phyloP scores from a whole-genome alignment of 2,888 invertebrate genomes.

The Microctonus aethiopoides region DNA sequence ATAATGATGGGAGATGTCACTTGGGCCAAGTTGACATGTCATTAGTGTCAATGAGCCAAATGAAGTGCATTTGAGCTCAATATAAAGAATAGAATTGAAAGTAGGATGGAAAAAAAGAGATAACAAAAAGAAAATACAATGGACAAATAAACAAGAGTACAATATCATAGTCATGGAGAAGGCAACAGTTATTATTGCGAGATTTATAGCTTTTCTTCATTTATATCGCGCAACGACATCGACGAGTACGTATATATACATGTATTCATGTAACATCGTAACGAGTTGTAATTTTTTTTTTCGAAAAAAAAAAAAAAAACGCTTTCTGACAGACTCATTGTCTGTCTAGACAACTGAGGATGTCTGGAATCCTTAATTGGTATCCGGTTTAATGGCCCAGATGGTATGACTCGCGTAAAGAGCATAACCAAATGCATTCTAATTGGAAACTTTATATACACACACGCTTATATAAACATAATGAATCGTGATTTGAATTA shows the following conservation, averaged over 20 bases:
- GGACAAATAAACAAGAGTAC: slow-evolving; percentile 28
- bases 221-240: slow-evolving; percentile 31
- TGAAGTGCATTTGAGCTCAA: slow-evolving; percentile 49
- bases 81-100: slow-evolving; percentile 21
- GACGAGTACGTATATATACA: not conserved
- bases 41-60: slow-evolving; percentile 54
- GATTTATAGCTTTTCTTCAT: slow-evolving; percentile 57
- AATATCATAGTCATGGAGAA: not conserved
- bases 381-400: slow-evolving; percentile 40
- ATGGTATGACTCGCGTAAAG: slow-evolving; percentile 23
- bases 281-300: slow-evolving; percentile 1
- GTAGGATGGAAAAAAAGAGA: no score
- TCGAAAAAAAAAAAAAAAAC: slow-evolving; percentile 22
- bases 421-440: slow-evolving; percentile 11
- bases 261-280: slow-evolving; percentile 9
- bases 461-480: not conserved
- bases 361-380: slow-evolving; percentile 41
- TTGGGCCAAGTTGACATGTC: slow-evolving; percentile 46
- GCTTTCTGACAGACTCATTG: slow-evolving; percentile 28
- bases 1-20: not conserved
- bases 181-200: slow-evolving; percentile 47
- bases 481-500: no score
- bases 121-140: not conserved
- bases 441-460: slow-evolving; percentile 21
- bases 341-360: slow-evolving; percentile 36